Base-by-base conservation (phyloP, 2,888 invertebrate species). In the Craniophora ligustri region DNA sequence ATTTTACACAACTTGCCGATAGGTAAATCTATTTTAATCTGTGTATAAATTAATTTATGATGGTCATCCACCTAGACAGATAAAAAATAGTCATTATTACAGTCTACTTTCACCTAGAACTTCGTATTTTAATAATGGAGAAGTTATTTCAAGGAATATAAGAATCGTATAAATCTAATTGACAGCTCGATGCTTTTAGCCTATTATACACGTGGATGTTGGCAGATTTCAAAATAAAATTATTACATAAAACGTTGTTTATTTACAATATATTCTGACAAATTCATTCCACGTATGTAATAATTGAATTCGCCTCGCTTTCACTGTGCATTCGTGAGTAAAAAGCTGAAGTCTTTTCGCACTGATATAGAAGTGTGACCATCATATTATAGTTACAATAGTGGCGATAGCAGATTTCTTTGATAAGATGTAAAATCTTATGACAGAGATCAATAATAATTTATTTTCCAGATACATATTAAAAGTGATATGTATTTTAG, bases 1-100 rank as follows among this genome's bases (percentile, higher is more conserved):
- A 92, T 91, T 91, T 92, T 93, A 93, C 92, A 93, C 90, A 92
- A 88, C 87, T 91, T 88, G 90, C 91, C 90, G 88, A 92, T 92
- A 89, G 85, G 87, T 91, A 89, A 88, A 87, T 88, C 89, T 89
- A 91, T 88, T 87, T 90, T 88, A 87, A 84, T 85, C 85, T 88
- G 91, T 91, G 91, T 92, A 92, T 92, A 92, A 93, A 92, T 92
- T 91, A 92, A 85, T 91, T 91, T 91, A 90, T 86, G 91, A 91
- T 92, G 92, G 92, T 91, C 90, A 84, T 86, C 91, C 91, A 91
- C 87, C 91, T 87, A 91, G 91, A 92, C 86, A 91, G 91, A 89
- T 92, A 92, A 91, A 92, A 92, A 92, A 91, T 92, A 91, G 86
- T 91, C 82, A 83, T 86, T 65, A 82, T 88, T 89, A 91, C 88